These are phyloP conservation scores for Etia nguti DNA, from an alignment of 2,113 vertebrate species.

Conservation along the genomic window DNA sequence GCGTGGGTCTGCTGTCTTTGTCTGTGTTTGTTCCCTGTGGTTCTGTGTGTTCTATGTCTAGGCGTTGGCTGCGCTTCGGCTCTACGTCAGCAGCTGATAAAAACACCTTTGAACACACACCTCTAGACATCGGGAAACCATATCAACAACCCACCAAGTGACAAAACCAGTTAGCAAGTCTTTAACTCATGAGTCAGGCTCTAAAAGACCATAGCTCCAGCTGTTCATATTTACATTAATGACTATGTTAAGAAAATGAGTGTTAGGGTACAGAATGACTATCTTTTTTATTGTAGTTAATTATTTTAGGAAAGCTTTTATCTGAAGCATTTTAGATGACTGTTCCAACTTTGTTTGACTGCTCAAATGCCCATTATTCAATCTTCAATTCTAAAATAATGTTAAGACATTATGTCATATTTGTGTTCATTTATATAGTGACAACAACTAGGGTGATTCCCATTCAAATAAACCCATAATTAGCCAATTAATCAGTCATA, in stretches of 20 bases:
- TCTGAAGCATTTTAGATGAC: neutral
- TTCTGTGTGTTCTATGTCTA: slow-evolving; percentile 1
- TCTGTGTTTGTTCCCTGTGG: neutral
- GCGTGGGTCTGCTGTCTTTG: slow-evolving; percentile 4
- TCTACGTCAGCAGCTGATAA: slow-evolving; percentile 22
- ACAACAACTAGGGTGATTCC: neutral
- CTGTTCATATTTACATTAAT: neutral
- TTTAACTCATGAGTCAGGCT: neutral
- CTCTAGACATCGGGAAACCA: neutral
- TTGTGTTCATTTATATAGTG: neutral
- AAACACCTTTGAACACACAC: neutral
- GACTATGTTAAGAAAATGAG: neutral
- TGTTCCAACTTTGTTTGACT: neutral
- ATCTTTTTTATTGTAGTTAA: neutral
- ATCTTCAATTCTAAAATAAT: neutral
- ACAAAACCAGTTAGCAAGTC: neutral
- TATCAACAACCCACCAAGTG: neutral
- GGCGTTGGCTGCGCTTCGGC: neutral
- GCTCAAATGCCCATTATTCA: neutral
- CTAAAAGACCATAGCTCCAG: neutral
- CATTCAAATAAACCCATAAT: neutral
- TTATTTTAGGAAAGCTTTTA: neutral
- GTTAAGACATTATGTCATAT: neutral
- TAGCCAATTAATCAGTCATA: neutral
- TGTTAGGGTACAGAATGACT: too few relatives aligned